A percentile compares a stretch with the other conserved stretches of the same genome.
Conservation (phyloP, 2,113 vertebrate genomes). For the Cheirogaleus medius region DNA sequence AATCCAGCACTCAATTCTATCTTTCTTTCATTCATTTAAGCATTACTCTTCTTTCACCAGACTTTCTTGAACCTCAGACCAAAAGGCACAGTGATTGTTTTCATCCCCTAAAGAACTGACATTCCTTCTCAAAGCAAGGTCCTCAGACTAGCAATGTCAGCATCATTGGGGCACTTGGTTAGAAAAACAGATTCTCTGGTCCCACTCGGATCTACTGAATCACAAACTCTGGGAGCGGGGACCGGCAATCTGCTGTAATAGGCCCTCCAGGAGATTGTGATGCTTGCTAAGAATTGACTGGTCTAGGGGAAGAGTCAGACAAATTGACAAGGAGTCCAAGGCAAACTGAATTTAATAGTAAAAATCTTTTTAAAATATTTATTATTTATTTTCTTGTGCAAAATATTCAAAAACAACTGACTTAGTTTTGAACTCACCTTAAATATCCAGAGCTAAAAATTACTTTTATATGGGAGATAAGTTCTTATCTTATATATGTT, state of each 20-base stretch:
- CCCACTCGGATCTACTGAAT: neutral
- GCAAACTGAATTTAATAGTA: neutral
- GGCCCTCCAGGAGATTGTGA: neutral
- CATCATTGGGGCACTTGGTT: neutral
- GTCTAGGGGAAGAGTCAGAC: neutral
- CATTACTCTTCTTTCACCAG: neutral
- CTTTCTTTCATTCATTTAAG: neutral
- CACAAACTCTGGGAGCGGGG: neutral
- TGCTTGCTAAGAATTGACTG: neutral
- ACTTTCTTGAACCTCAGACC: neutral
- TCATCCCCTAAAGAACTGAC: neutral
- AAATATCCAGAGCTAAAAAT: conserved; percentile 28
- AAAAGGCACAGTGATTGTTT: neutral
- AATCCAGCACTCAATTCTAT: neutral
- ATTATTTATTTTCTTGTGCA: neutral
- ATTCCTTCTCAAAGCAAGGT: neutral
- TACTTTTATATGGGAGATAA: neutral
- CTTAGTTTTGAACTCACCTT: neutral
- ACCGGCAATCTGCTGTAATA: neutral
- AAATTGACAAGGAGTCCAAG: neutral
- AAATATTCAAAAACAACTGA: neutral
- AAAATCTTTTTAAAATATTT: conserved; percentile 7
- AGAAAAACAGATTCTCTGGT: neutral
- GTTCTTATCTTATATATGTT: too few relatives aligned
- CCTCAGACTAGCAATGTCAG: neutral